phyloP scores from a whole-genome alignment of 2,888 invertebrate genomes.

The Epistrophella euchroma region DNA sequence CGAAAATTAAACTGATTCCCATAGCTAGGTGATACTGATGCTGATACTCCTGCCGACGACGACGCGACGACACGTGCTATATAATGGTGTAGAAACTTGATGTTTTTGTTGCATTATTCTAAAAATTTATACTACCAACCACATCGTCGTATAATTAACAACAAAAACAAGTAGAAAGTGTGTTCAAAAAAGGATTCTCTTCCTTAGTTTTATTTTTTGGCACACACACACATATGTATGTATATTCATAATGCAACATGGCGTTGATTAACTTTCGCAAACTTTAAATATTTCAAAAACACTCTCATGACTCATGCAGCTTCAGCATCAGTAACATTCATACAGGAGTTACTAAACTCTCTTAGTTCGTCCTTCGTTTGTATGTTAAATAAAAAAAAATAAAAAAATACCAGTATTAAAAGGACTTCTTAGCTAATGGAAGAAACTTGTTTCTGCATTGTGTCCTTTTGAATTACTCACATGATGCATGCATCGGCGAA shows the following conservation, averaged over 20 bases:
- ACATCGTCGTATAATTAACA: conserved; percentile 31
- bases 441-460: conserved; percentile 68
- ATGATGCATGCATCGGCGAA: conserved; percentile 46
- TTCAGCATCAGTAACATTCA: not conserved
- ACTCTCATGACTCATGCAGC: conserved; percentile 16
- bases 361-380: conserved; percentile 14
- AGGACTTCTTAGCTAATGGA: conserved; percentile 71
- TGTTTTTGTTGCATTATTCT: conserved; percentile 58
- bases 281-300: conserved; percentile 60
- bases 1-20: conserved; percentile 63
- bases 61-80: not conserved
- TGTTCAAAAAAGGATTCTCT: conserved; percentile 17
- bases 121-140: conserved; percentile 65
- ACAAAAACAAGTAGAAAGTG: not conserved
- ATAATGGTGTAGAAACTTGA: not conserved
- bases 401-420: not conserved
- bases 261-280: conserved; percentile 72
- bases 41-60: not conserved
- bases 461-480: conserved; percentile 61
- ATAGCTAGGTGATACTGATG: not conserved
- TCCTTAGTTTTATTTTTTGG: not conserved
- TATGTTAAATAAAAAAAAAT: not conserved
- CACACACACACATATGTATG: not conserved
- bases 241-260: conserved; percentile 65
- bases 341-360: conserved; percentile 3